Conservation (phyloP, 2,113 vertebrate genomes). For the Forbesichthys agassizii region DNA sequence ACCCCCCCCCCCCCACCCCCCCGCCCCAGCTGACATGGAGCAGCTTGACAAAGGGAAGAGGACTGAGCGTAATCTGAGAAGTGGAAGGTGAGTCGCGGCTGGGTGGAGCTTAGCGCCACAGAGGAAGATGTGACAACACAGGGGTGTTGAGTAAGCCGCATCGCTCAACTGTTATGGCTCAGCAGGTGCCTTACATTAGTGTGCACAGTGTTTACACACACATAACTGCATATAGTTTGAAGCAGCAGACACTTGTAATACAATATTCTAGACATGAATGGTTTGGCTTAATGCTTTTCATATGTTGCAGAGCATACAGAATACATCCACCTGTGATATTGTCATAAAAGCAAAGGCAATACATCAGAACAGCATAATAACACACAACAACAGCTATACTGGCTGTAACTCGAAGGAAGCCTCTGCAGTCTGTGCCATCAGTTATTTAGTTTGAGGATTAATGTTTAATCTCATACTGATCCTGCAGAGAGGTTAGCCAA, state of each 20-base stretch:
- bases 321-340: neutral
- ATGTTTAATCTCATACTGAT: conserved; percentile 4
- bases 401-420: no score
- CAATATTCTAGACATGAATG: no score
- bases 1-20: neutral
- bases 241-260: neutral
- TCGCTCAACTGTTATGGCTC: conserved; percentile 29
- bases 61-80: conserved; percentile 64
- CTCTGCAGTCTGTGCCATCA: no score
- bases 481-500: conserved; percentile 10
- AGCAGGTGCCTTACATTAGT: conserved; percentile 2
- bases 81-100: conserved; percentile 57
- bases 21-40: conserved; percentile 31
- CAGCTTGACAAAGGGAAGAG: conserved; percentile 41
- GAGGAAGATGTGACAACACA: conserved; percentile 69
- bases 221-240: neutral
- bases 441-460: neutral
- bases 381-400: neutral
- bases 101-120: conserved; percentile 55
- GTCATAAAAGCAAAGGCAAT: neutral
- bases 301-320: no score
- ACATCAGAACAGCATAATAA: neutral
- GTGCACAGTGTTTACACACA: neutral
- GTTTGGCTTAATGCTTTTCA: no score
- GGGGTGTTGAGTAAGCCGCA: conserved; percentile 49